These are phyloP conservation scores for Paratilapia polleni DNA, from an alignment of 2,113 vertebrate genomes.

Conservation along the genomic window DNA sequence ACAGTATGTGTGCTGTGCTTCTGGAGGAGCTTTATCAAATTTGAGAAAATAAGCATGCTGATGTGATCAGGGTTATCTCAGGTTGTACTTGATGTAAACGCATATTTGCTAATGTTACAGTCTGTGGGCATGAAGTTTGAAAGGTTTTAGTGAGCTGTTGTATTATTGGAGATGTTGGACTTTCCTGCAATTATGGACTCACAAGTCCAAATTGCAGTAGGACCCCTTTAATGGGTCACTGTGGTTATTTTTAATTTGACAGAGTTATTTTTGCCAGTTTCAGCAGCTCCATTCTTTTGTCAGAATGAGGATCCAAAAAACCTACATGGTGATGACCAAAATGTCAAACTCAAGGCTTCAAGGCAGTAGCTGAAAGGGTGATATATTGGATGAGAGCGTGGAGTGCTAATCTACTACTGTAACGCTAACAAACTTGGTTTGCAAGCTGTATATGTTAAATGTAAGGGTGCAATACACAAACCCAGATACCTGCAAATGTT, in stretches of 20 bases:
- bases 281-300: not conserved
- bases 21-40: not conserved
- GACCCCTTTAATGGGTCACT: too few relatives aligned
- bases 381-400: too few relatives aligned
- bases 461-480: too few relatives aligned
- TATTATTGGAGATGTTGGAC: too few relatives aligned
- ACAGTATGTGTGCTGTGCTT: not conserved
- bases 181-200: not conserved
- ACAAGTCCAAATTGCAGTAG: not conserved
- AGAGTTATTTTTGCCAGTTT: not conserved
- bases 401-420: too few relatives aligned
- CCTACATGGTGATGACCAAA: not conserved
- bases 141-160: too few relatives aligned
- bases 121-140: not conserved
- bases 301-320: not conserved
- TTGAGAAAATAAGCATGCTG: not conserved
- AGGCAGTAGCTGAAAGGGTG: not conserved
- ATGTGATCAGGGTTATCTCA: slow-evolving; percentile 5
- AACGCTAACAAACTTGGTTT: too few relatives aligned
- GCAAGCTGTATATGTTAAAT: too few relatives aligned
- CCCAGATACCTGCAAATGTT: too few relatives aligned
- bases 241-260: not conserved
- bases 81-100: not conserved
- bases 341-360: too few relatives aligned
- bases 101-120: not conserved